phyloP scores from a whole-genome alignment of 1,140 invertebrate genomes.

The Ruditapes philippinarum region DNA sequence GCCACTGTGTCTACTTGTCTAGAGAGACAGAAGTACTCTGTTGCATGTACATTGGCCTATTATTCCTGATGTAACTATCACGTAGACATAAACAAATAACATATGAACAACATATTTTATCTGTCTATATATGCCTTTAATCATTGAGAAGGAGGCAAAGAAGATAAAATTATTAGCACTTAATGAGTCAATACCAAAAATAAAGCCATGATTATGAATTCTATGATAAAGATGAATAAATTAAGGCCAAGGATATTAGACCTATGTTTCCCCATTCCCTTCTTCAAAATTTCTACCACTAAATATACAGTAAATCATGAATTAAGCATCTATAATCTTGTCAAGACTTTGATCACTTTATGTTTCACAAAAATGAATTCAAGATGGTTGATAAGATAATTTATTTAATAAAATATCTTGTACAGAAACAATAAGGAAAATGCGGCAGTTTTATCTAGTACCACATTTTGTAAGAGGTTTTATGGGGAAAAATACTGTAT shows the following conservation, averaged over 20 bases:
- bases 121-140: neutral
- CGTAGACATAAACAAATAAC: conserved; percentile 2
- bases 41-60: conserved; percentile 16
- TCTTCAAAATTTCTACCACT: too few species aligned
- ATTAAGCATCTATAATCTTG: too few species aligned
- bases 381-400: too few species aligned
- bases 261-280: too few species aligned
- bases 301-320: too few species aligned
- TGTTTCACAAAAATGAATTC: too few species aligned
- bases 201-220: conserved; percentile 12
- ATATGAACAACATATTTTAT: neutral
- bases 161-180: conserved; percentile 9
- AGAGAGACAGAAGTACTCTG: neutral
- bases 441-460: too few species aligned
- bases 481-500: neutral
- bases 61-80: neutral
- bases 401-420: too few species aligned
- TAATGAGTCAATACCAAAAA: conserved; percentile 22
- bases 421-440: too few species aligned
- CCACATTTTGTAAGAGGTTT: neutral
- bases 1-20: neutral
- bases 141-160: neutral
- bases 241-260: neutral
- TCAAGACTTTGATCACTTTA: too few species aligned
- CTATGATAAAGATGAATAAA: neutral